These are phyloP conservation scores for Drosophila melanica DNA, from an alignment of 1,140 invertebrate species.

Conservation along the genomic window DNA sequence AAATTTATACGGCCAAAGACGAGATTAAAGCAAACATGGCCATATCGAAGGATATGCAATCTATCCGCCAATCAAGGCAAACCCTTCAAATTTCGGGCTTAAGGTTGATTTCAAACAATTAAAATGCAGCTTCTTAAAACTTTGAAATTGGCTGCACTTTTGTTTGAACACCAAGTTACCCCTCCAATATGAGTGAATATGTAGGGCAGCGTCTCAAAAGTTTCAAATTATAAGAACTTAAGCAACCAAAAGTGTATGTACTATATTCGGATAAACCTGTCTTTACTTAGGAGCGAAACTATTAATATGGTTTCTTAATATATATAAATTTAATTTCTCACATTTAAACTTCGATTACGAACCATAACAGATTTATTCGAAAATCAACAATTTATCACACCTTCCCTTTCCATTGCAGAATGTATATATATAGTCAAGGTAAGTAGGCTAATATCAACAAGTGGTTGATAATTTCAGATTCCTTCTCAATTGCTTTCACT, in stretches of 20 bases:
- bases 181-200: no score
- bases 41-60: conserved; percentile 31
- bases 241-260: no score
- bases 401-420: neutral
- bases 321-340: no score
- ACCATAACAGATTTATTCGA: neutral
- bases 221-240: no score
- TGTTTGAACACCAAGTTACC: no score
- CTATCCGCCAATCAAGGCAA: conserved; percentile 8
- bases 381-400: neutral
- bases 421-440: neutral
- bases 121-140: no score
- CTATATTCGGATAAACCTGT: no score
- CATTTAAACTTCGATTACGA: no score
- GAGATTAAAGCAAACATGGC: conserved; percentile 45
- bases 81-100: conserved; percentile 1
- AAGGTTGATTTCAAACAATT: neutral
- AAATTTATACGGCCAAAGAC: conserved; percentile 56
- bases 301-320: no score
- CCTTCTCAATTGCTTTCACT: neutral
- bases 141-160: no score
- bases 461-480: neutral
- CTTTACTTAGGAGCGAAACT: no score
- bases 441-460: neutral
- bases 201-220: no score